phyloP scores from a whole-genome alignment of 2,797 vertebrate genomes.

The Leptodactylus fallax region DNA sequence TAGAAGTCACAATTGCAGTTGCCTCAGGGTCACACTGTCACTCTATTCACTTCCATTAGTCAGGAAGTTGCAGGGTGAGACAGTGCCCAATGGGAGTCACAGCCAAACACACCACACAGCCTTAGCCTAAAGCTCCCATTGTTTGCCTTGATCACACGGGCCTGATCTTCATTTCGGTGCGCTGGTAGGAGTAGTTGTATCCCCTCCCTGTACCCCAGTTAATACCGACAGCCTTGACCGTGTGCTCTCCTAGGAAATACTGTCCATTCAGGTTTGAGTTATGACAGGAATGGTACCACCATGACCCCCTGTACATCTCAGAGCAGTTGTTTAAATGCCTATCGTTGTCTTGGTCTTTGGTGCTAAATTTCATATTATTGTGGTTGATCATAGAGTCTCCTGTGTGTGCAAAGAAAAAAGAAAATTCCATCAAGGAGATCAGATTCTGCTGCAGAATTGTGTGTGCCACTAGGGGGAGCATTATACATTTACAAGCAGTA shows the following conservation, averaged over 20 bases:
- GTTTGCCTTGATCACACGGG: not conserved
- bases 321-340: not conserved
- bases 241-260: not conserved
- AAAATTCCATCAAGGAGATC: too few species aligned
- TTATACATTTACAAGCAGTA: too few species aligned
- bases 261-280: conserved; percentile 46
- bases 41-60: too few species aligned
- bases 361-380: conserved; percentile 56
- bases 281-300: conserved; percentile 58
- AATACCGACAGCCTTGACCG: conserved; percentile 1
- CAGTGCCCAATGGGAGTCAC: too few species aligned
- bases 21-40: too few species aligned
- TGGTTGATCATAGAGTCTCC: conserved; percentile 8
- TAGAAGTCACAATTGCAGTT: too few species aligned
- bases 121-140: not conserved
- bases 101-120: too few species aligned
- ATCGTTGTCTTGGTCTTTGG: conserved; percentile 42
- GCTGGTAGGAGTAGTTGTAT: conserved; percentile 20
- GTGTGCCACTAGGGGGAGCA: too few species aligned
- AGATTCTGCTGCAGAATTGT: not conserved
- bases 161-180: conserved; percentile 52
- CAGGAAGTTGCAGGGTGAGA: too few species aligned
- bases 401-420: not conserved
- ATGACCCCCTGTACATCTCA: not conserved
- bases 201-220: conserved; percentile 51